These are phyloP conservation scores for Heliconius himera DNA, from an alignment of 1,140 invertebrate species.

Conservation along the genomic window DNA sequence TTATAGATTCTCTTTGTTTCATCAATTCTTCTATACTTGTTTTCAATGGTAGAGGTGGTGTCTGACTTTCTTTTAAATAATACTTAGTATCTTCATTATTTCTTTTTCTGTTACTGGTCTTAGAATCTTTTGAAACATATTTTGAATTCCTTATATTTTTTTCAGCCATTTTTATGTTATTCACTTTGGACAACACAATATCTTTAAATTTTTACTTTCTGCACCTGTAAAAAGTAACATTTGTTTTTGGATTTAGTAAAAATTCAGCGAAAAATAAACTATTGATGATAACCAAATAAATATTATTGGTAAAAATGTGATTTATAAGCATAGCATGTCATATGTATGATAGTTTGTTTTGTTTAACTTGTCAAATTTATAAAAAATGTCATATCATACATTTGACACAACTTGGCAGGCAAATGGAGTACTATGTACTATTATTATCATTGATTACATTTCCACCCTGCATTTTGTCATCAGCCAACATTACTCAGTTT, in stretches of 20 bases:
- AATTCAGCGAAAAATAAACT: constrained; percentile 27
- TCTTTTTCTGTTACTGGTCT: constrained; percentile 49
- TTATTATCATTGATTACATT: constrained; percentile 78
- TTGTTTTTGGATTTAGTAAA: constrained; percentile 39
- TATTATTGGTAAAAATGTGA: constrained; percentile 33
- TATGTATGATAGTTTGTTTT: constrained; percentile 58
- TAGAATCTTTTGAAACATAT: constrained; percentile 50
- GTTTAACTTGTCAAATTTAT: constrained; percentile 19
- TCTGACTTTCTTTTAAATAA: constrained; percentile 53
- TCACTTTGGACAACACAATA: constrained; percentile 24
- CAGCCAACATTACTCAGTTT: constrained; percentile 68
- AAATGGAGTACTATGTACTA: constrained; percentile 67
- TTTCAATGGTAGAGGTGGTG: constrained; percentile 65
- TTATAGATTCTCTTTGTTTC: constrained; percentile 61
- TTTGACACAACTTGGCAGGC: constrained; percentile 55
- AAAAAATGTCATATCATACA: constrained; percentile 49
- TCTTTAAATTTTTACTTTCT: constrained; percentile 30
- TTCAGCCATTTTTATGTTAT: constrained; percentile 54
- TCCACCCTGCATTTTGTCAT: constrained; percentile 71
- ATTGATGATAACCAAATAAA: constrained; percentile 21
- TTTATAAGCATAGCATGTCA: constrained; percentile 51
- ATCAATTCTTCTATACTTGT: constrained; percentile 62
- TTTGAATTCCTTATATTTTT: constrained; percentile 41
- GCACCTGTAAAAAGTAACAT: constrained; percentile 49
- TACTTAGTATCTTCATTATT: constrained; percentile 45